phyloP scores from a whole-genome alignment of 2,888 invertebrate species.

The Aphodius sticticus region DNA sequence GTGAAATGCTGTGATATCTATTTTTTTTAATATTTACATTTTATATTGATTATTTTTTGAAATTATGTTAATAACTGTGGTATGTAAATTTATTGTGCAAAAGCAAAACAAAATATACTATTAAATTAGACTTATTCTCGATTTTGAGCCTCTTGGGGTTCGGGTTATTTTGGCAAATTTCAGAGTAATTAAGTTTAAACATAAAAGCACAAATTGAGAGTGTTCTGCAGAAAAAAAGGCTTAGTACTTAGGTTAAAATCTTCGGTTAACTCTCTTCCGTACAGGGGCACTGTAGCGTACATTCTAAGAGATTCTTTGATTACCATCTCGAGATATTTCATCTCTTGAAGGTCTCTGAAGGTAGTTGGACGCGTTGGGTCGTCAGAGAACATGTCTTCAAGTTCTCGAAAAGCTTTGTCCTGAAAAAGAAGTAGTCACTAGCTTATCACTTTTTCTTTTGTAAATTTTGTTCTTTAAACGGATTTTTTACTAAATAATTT shows the following conservation, averaged over 20 bases:
- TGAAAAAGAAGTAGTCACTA: slow-evolving; percentile 44
- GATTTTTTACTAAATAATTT: no score
- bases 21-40: not conserved
- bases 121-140: no score
- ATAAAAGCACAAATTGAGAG: no score
- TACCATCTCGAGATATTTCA: slow-evolving; percentile 64
- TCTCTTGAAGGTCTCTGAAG: slow-evolving; percentile 59
- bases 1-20: not conserved
- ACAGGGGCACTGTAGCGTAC: slow-evolving; percentile 63
- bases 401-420: slow-evolving; percentile 54
- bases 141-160: no score
- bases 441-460: not conserved
- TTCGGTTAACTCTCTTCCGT: slow-evolving; percentile 57
- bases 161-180: no score
- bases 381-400: slow-evolving; percentile 51
- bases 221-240: no score
- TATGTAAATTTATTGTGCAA: no score
- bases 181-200: no score
- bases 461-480: no score
- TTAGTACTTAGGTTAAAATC: slow-evolving; percentile 45
- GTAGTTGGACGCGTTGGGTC: slow-evolving; percentile 43
- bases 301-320: slow-evolving; percentile 63
- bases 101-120: not conserved
- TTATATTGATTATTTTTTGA: not conserved
- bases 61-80: no score